Conservation (phyloP, 2,113 vertebrate species). For the Isichthys henryi region DNA sequence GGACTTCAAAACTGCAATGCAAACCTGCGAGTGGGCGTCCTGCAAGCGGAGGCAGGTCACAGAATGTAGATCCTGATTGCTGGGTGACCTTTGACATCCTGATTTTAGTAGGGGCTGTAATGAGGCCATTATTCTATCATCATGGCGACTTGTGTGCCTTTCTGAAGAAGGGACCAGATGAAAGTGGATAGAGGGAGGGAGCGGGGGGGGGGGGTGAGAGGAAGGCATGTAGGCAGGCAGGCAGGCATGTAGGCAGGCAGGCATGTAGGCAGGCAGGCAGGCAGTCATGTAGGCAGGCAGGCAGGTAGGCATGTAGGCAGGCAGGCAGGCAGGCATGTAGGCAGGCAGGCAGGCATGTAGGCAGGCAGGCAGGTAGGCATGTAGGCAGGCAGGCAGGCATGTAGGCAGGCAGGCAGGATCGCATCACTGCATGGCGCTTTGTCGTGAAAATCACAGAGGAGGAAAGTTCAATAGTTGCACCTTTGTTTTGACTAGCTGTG, state of each 20-base stretch:
- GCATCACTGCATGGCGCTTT: background rate
- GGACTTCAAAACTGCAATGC: background rate
- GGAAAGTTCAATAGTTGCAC: background rate
- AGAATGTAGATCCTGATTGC: conserved; percentile 13
- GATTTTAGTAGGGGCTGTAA: conserved; percentile 37
- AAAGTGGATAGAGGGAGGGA: background rate
- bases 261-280: background rate
- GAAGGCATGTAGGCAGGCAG: background rate
- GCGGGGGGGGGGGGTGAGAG: too few relatives aligned
- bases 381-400: background rate
- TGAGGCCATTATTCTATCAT: conserved; percentile 43
- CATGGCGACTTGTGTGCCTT: conserved; percentile 33
- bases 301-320: too few relatives aligned
- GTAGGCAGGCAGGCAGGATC: background rate
- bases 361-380: background rate
- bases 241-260: background rate
- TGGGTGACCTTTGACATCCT: conserved; percentile 38
- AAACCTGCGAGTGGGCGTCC: background rate
- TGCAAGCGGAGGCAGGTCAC: conserved; percentile 28
- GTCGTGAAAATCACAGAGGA: background rate
- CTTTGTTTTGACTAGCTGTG: background rate
- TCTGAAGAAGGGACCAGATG: conserved; percentile 36
- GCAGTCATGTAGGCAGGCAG: background rate
- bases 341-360: background rate
- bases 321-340: background rate